Evolutionary conservation across 1,140 invertebrate genomes (phyloP), one percentile per base, ranked within the genome.

Genomic region (Vanessa tameamea): DNA sequence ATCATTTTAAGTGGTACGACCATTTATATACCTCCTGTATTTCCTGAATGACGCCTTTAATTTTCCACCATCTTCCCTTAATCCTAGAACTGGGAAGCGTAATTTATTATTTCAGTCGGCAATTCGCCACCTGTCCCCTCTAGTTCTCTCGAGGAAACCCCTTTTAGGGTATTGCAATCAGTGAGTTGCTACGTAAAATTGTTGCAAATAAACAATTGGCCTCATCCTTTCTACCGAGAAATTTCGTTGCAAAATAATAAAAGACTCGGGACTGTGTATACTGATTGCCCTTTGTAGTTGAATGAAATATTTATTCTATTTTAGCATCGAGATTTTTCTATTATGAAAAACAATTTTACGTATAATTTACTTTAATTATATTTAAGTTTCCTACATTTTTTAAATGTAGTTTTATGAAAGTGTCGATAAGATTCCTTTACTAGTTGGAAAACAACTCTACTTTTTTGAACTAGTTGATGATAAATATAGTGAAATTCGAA

Each of bases 71-170:
- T 72, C 57, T 31, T 48, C 63, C 61, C 66, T 75, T 73, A 78
- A 76, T 79, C 77, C 23, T 67, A 43, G 53, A 47, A 68, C 23
- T 66, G 26, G 12, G 37, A 63, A 63, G 61, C 53, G 73, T 68
- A 69, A 78, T 76, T 75, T 75, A 78, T 78, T 73, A 73, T 67
- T 53, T 43, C 14, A 48, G 66, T 64, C 57, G 47, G 50, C 75
- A 76, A 74, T 79, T 76, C 71, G 71, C 73, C 71, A 76, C 74
- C 75, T 74, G 75, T 68, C 72, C 68, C 50, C 68, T 20, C 23
- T 57, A 23, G 14, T 31, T 72, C 73, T 55, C 69, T 37, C 2
- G 72, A 67, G 72, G 69, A 73, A 74, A 64, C 68, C 75, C 72
- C 74, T 76, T 73, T 76, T 66, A 71, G 68, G 72, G 51, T 31